phyloP scores from a whole-genome alignment of 2,797 vertebrate genomes.

The Odontamblyopus rebecca region DNA sequence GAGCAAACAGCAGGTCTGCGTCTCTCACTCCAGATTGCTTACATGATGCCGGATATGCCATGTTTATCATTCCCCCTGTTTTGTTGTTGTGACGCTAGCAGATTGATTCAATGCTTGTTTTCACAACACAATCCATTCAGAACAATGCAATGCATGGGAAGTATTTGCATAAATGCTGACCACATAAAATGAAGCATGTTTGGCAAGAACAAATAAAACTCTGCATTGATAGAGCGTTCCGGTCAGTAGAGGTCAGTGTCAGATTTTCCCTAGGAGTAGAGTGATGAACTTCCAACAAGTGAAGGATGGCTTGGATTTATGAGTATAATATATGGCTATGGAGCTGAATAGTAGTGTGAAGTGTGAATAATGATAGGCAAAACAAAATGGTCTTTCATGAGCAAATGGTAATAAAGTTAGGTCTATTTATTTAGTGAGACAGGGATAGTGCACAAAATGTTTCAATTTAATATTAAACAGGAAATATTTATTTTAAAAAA shows the following conservation, averaged over 20 bases:
- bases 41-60: slow-evolving; percentile 39
- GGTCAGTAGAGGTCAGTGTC: background rate
- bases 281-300: background rate
- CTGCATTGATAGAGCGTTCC: background rate
- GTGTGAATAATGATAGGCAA: background rate
- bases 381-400: background rate
- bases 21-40: slow-evolving; percentile 68
- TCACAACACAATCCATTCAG: slow-evolving; percentile 46
- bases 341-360: background rate
- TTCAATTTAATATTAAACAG: no score
- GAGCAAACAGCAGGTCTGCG: slow-evolving; percentile 61
- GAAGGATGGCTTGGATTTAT: background rate
- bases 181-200: background rate
- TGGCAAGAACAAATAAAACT: background rate
- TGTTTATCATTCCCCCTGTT: slow-evolving; percentile 43
- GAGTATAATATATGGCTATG: background rate
- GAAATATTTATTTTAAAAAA: no score
- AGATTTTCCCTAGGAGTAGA: background rate
- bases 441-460: no score
- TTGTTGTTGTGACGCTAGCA: slow-evolving; percentile 45
- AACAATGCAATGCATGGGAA: slow-evolving; percentile 11
- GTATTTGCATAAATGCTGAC: background rate
- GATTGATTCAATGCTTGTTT: slow-evolving; percentile 58
- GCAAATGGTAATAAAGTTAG: background rate
- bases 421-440: background rate